phyloP scores from a whole-genome alignment of 1,140 invertebrate genomes.

The Megalopta genalis region DNA sequence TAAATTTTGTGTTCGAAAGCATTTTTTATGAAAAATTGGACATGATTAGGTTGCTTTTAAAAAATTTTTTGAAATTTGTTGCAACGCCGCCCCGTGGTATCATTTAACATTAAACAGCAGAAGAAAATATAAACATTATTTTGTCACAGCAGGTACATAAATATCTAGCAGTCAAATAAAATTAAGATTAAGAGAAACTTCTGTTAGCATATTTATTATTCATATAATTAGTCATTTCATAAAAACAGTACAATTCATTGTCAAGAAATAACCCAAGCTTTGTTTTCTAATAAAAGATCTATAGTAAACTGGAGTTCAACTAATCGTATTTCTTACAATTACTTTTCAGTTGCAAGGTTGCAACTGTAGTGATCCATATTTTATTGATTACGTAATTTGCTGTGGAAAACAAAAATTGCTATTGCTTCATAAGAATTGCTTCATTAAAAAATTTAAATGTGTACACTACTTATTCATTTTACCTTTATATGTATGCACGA shows the following conservation, averaged over 20 bases:
- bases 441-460: constrained; percentile 10
- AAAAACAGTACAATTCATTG: constrained; percentile 38
- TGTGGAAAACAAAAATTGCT: constrained; percentile 9
- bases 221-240: constrained; percentile 27
- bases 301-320: neutral
- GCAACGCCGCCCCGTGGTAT: no score
- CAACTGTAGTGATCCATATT: neutral
- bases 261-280: constrained; percentile 10
- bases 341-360: constrained; percentile 1
- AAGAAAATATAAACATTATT: no score
- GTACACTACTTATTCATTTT: neutral
- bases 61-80: no score
- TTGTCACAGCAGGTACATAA: neutral
- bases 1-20: constrained; percentile 38
- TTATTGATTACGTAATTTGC: constrained; percentile 7
- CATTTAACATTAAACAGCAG: no score
- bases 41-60: no score
- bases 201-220: constrained; percentile 40
- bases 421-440: no score
- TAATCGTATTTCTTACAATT: constrained; percentile 22
- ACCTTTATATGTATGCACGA: constrained; percentile 30
- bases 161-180: neutral
- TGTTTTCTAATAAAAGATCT: neutral
- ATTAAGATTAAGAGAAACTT: neutral
- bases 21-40: neutral